These are phyloP conservation scores for Aphyosemion australe DNA, from an alignment of 2,113 vertebrate species.

Conservation along the genomic window DNA sequence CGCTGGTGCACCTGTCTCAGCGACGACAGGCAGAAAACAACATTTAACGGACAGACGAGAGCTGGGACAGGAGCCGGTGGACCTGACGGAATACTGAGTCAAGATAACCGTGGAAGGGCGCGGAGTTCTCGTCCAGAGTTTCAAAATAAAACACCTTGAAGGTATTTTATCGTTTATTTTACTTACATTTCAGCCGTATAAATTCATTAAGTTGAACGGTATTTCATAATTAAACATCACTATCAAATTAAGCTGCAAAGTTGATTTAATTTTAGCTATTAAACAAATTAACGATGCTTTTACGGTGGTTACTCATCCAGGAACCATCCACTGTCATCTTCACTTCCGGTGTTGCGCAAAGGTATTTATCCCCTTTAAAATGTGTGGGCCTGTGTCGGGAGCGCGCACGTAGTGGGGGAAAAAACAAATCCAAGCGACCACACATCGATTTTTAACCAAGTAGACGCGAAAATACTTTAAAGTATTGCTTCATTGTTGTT, in stretches of 20 bases:
- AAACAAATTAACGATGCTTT: neutral
- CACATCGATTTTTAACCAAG: too few species aligned
- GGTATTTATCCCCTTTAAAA: too few species aligned
- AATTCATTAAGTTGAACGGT: neutral
- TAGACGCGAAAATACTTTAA: too few species aligned
- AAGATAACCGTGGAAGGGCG: neutral
- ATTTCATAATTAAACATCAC: too few species aligned
- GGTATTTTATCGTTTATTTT: neutral
- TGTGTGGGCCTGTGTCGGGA: too few species aligned
- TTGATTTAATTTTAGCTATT: too few species aligned
- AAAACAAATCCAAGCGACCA: too few species aligned
- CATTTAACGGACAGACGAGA: neutral
- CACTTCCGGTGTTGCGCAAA: neutral
- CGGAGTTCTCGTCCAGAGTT: neutral
- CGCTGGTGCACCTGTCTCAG: neutral
- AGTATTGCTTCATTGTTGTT: too few species aligned
- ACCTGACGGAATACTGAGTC: neutral
- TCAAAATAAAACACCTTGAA: conserved; percentile 52
- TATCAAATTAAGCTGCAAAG: too few species aligned
- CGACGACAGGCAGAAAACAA: neutral
- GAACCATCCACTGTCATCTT: neutral
- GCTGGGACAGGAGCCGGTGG: conserved; percentile 49
- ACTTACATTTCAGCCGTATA: neutral
- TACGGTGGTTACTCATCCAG: neutral
- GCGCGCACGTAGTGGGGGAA: too few species aligned